Evolutionary conservation across 1,140 invertebrate species (phyloP), one percentile per base, ranked within the genome.

Genomic region (Plutomurus gul): DNA sequence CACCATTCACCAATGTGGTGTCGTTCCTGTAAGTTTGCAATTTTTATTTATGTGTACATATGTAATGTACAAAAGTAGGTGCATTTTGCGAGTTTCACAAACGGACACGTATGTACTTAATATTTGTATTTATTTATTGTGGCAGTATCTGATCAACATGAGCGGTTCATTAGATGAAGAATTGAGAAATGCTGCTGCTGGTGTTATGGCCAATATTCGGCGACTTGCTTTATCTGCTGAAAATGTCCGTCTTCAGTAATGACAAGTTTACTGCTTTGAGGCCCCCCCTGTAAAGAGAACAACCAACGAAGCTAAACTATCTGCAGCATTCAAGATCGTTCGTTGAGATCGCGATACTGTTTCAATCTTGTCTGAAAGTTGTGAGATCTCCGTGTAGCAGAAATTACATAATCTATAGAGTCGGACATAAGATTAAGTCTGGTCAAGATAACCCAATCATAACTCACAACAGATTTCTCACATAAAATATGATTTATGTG

Each of bases 111-210:
- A 30, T 25, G 18, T 25, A 65, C 40, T 37, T 39, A 56, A 37
- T 22, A 39, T 33, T 36, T 33, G 13, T 56, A 60, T 18, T 65
- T 39, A 7, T 56, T 40, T 46, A 76, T 76, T 18, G n/a, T n/a
- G n/a, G 5, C 90, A 96, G 88, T 93, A 95, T 84, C 88, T 97
- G 36, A 87, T 97, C 80, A 92, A 93, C 84, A 93, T 96, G 84
- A 93, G 97, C 78, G 94, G 94, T 10, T 95, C 95, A 0, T 90
- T 92, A 60, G 95, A 98, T 86, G 92, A 93, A 77, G 91, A 93
- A 71, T 88, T 98, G 22, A 95, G 98, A 87, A 92, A 96, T 86
- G 94, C 95, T 5, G 95, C 95, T 4, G 96, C 96, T 47, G 95
- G 93, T 4, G 97, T 96, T 81, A 90, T 98, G 65, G 91, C 92